These are phyloP conservation scores for Philonicus albiceps DNA, from an alignment of 2,888 invertebrate species.

Conservation along the genomic window DNA sequence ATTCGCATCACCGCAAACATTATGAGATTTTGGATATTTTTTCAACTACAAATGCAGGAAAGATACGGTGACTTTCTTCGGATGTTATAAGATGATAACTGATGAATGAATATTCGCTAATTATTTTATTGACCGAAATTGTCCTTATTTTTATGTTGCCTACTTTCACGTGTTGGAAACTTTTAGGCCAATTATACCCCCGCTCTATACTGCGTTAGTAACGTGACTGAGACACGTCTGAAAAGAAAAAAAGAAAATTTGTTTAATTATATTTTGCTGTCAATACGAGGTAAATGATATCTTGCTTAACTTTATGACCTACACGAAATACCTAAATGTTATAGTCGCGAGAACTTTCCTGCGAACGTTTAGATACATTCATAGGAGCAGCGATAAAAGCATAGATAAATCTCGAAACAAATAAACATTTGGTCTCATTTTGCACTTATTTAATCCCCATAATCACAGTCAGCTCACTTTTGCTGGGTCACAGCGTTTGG, in stretches of 20 bases:
- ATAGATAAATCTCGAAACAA: not conserved
- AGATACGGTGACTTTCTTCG: not conserved
- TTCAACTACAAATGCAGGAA: not conserved
- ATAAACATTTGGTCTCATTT: not conserved
- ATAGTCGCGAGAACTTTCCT: not conserved
- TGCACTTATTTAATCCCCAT: not conserved
- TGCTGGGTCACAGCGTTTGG: not conserved
- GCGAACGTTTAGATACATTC: not conserved
- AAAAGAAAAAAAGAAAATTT: not conserved
- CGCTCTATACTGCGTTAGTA: not conserved
- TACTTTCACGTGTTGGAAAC: not conserved
- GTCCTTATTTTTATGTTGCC: not conserved
- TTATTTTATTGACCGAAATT: not conserved
- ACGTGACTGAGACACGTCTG: not conserved
- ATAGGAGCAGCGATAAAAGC: not conserved
- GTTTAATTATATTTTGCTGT: constrained; percentile 10
- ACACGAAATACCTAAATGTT: not conserved
- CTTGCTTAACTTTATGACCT: not conserved
- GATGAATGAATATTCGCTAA: not conserved
- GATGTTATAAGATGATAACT: not conserved
- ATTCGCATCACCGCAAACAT: constrained; percentile 92
- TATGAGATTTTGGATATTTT: constrained; percentile 63
- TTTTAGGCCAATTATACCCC: not conserved
- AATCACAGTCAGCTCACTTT: not conserved
- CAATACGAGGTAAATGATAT: constrained; percentile 10